Evolutionary conservation across 1,140 invertebrate genomes (phyloP).

Genomic region (Littorina saxatilis): DNA sequence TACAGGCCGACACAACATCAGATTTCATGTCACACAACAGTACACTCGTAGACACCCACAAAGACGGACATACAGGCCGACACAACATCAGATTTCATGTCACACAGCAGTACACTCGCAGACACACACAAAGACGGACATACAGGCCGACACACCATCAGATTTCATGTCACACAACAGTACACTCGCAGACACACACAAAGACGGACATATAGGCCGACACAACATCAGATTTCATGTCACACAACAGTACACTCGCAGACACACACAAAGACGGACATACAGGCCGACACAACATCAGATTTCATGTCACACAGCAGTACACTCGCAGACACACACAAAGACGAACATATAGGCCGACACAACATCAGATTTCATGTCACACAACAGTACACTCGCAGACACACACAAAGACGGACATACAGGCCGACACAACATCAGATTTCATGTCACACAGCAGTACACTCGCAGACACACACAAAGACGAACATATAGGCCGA

Average conservation of each 20-base stretch:
- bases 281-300: neutral
- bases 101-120: neutral
- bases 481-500: neutral
- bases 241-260: neutral
- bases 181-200: neutral
- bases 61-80: neutral
- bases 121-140: neutral
- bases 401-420: neutral
- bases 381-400: neutral
- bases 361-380: too few species aligned
- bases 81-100: too few species aligned
- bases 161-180: conserved; percentile 9
- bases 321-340: neutral
- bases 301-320: conserved; percentile 9
- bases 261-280: neutral
- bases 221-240: too few species aligned
- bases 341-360: neutral
- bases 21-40: conserved; percentile 9
- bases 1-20: neutral
- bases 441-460: conserved; percentile 9
- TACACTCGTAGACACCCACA: neutral
- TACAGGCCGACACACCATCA: neutral
- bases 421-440: neutral
- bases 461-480: neutral
- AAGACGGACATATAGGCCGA: neutral